These are phyloP conservation scores for Pelobates cultripes DNA, from an alignment of 2,797 vertebrate species.

Conservation along the genomic window DNA sequence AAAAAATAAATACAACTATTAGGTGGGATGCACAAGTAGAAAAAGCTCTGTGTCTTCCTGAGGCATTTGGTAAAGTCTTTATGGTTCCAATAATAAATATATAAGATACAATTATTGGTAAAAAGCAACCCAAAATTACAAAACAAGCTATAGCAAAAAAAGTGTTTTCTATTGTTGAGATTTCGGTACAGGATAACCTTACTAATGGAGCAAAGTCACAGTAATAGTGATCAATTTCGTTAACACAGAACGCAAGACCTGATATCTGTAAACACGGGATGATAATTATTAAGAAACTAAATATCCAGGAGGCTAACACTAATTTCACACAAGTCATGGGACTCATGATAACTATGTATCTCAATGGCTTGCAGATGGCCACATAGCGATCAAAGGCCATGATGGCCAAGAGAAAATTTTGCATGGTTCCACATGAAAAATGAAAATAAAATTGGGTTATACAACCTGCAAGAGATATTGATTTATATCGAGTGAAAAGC, in stretches of 20 bases:
- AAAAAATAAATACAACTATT: conserved; percentile 19
- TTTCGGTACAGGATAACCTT: conserved; percentile 56
- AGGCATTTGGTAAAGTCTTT: not conserved
- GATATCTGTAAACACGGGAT: conserved; percentile 50
- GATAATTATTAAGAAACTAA: conserved; percentile 36
- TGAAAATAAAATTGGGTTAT: conserved; percentile 38
- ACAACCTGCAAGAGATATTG: conserved; percentile 15
- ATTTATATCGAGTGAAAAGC: not conserved
- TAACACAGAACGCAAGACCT: conserved; percentile 56
- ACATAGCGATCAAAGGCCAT: conserved; percentile 46
- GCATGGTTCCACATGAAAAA: conserved; percentile 20
- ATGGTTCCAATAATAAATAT: conserved; percentile 5
- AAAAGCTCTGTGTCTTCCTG: conserved; percentile 8
- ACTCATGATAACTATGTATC: conserved; percentile 42
- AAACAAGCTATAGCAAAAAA: conserved; percentile 2
- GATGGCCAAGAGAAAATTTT: conserved; percentile 9
- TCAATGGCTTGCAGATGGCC: conserved; percentile 54
- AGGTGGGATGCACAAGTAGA: conserved; percentile 36
- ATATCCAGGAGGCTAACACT: conserved; percentile 38
- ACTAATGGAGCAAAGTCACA: conserved; percentile 61
- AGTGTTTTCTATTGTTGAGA: conserved; percentile 22
- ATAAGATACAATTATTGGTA: conserved; percentile 28
- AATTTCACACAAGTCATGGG: conserved; percentile 14
- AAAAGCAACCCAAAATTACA: conserved; percentile 25
- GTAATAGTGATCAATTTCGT: conserved; percentile 58